Conservation (phyloP, 2,797 vertebrate genomes). For the Chaetophractus vellerosus region DNA sequence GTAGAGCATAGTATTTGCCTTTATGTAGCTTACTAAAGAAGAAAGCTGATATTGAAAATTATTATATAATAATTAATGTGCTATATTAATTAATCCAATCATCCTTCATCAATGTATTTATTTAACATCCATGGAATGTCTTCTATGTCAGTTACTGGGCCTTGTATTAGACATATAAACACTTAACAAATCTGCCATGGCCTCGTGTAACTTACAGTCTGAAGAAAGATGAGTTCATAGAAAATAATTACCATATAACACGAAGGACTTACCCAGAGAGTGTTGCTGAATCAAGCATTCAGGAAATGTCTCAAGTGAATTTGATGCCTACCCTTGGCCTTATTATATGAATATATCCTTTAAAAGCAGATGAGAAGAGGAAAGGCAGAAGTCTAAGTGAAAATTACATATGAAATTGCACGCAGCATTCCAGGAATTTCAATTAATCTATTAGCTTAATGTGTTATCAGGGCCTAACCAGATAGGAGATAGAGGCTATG, state of each 20-base stretch:
- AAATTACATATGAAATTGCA: background rate
- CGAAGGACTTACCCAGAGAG: background rate
- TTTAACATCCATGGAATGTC: background rate
- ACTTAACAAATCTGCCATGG: background rate
- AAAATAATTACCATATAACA: background rate
- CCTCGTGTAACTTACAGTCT: background rate
- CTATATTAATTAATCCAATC: background rate
- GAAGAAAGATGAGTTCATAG: background rate
- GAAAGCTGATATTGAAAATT: background rate
- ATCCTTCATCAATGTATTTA: background rate
- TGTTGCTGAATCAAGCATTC: background rate
- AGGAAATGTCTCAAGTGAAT: background rate
- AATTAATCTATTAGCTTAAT: background rate
- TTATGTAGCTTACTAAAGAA: slow-evolving; percentile 1
- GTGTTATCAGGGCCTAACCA: background rate
- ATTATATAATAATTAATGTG: background rate
- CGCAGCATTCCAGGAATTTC: background rate
- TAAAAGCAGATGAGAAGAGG: background rate
- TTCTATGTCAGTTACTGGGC: background rate
- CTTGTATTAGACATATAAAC: background rate
- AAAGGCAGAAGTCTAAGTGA: background rate
- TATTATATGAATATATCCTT: background rate
- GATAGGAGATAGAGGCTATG: background rate
- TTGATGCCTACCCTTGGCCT: background rate
- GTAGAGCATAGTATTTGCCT: background rate